Base-by-base conservation (phyloP, 2,888 invertebrate species). In the Lepas anatifera region DNA sequence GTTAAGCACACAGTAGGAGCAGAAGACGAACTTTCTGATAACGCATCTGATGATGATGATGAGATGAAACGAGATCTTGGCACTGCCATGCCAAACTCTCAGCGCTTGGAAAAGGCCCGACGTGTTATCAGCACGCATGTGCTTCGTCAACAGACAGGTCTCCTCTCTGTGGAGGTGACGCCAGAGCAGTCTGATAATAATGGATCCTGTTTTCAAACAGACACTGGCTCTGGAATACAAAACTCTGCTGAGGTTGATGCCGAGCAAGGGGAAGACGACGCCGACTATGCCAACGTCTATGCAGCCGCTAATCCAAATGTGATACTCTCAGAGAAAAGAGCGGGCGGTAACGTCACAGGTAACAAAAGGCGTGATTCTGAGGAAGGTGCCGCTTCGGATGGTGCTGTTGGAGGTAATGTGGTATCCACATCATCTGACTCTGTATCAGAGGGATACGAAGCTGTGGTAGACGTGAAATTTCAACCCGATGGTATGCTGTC, bases 341-440 rank as follows among this genome's bases (percentile, higher is more conserved):
- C n/a, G 50, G 27, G 25, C 50, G 25, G 25, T 52, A 32, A 13
- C 29, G 52, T 32, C 29, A 32, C 52, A 18, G n/a, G n/a, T n/a
- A n/a, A n/a, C n/a, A n/a, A n/a, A n/a, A n/a, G n/a, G n/a, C n/a
- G 25, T 7, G n/a, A 25, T 11, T 48, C 48, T 6, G 48, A 4
- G 8, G 58, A 8, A 32, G 35, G 58, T 35, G 10, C 58, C 22
- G 58, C 18, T 2, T 32, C 32, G 58, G 35, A 35, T 8, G 58
- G 32, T 35, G 35, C 35, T 22, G 18, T 7, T 22, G 32, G 58
- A 18, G 58, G 35, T 35, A 32, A 39, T 25, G 39, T 66, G 39
- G 66, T 66, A 4, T 66, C 27, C 39, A 66, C 66, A 7, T 66
- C 66, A 27, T 66, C 66, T 13, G 66, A 66, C 39, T 66, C 66